Percentiles rank a stretch among this genome's conserved stretches.
These are phyloP conservation scores for Catostylus mosaicus DNA, from an alignment of 30 jellyfish, hydroid and myxozoan species.

Conservation along the genomic window DNA sequence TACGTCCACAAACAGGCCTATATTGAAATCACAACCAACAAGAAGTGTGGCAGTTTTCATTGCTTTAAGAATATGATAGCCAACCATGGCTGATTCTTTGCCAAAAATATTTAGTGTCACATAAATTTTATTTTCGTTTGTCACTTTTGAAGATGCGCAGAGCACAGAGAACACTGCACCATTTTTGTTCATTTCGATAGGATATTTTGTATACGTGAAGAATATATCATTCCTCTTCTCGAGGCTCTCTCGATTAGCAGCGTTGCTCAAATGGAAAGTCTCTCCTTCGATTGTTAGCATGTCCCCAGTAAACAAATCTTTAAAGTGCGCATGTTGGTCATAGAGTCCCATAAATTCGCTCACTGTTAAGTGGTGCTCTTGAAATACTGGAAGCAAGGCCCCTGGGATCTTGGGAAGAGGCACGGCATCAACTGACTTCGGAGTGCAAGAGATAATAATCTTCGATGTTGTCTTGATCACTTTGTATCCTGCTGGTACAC, in stretches of 20 bases:
- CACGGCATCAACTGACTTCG: conserved; percentile 13
- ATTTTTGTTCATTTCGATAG: neutral
- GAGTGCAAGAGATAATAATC: conserved; percentile 17
- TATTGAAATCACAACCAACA: conserved; percentile 22
- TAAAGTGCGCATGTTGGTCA: neutral
- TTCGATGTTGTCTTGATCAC: conserved; percentile 9
- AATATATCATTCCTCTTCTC: conserved; percentile 25
- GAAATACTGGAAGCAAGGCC: conserved; percentile 9
- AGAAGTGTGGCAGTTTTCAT: conserved; percentile 12
- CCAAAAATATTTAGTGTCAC: conserved; percentile 29
- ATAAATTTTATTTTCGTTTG: conserved; percentile 9
- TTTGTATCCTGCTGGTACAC: conserved; percentile 35
- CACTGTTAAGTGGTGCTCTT: conserved; percentile 11
- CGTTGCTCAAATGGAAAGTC: conserved; percentile 13
- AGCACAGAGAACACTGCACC: conserved; percentile 27
- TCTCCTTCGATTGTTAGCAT: conserved; percentile 52
- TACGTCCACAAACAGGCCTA: conserved; percentile 14
- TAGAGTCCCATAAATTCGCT: conserved; percentile 12
- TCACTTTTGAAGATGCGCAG: conserved; percentile 9
- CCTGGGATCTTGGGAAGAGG: neutral
- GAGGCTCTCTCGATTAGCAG: conserved; percentile 25
- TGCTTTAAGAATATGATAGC: conserved; percentile 28
- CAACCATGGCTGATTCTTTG: conserved; percentile 15
- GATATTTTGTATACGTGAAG: conserved; percentile 2
- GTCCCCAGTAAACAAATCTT: conserved; percentile 32